Percentiles rank a stretch among this genome's conserved stretches.
phyloP scores from a whole-genome alignment of 2,113 vertebrate species.

The Phalacrocorax pelagicus region DNA sequence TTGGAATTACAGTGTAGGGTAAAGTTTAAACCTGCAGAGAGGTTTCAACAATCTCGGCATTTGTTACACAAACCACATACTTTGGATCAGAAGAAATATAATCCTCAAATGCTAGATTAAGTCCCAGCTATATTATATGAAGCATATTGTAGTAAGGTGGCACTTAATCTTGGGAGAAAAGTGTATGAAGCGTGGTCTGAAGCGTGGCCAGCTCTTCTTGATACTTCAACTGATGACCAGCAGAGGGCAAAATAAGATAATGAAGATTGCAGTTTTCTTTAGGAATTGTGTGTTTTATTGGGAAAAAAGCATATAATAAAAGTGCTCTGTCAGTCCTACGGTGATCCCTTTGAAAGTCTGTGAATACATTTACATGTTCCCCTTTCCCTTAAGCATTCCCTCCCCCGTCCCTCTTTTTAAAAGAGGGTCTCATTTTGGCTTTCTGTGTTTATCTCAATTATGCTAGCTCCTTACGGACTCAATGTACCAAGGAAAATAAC shows the following conservation, averaged over 20 bases:
- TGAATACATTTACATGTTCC: not conserved
- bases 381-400: not conserved
- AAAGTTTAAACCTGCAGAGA: not conserved
- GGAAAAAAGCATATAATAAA: not conserved
- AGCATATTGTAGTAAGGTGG: not conserved
- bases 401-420: not conserved
- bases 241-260: slow-evolving; percentile 57
- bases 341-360: not conserved
- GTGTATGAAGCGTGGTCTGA: not conserved
- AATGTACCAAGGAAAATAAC: not conserved
- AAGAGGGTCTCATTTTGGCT: not conserved
- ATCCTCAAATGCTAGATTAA: not conserved
- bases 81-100: not conserved
- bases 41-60: not conserved
- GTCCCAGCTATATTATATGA: not conserved
- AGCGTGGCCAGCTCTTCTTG: not conserved
- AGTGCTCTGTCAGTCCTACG: not conserved
- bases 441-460: not conserved
- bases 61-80: not conserved
- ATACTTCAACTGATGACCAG: not conserved
- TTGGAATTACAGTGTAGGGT: not conserved
- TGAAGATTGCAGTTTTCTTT: not conserved
- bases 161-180: not conserved
- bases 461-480: not conserved
- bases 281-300: not conserved